Conservation (phyloP, 2,888 invertebrate species). For the Sphaerophoria rueppellii region DNA sequence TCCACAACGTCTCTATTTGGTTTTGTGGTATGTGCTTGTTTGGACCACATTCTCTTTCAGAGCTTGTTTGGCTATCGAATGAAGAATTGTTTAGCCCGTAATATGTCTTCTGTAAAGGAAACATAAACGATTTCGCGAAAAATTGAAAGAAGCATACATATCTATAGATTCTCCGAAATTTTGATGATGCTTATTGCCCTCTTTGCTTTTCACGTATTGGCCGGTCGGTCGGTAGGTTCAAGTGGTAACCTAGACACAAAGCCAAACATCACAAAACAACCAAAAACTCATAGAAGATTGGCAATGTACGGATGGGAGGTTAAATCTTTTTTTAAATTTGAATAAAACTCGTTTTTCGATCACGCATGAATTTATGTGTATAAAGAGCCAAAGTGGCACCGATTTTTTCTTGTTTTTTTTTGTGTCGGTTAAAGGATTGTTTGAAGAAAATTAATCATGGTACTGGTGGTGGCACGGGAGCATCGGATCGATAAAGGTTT, state of each 20-base stretch:
- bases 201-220: background rate
- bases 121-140: constrained; percentile 42
- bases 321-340: constrained; percentile 57
- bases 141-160: constrained; percentile 4
- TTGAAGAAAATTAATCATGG: constrained; percentile 24
- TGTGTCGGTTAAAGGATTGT: background rate
- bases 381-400: constrained; percentile 38
- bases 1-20: background rate
- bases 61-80: constrained; percentile 59
- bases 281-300: constrained; percentile 33
- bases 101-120: constrained; percentile 47
- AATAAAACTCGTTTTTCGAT: constrained; percentile 62
- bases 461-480: constrained; percentile 40
- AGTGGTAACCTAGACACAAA: constrained; percentile 14
- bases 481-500: constrained; percentile 58
- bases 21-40: constrained; percentile 10
- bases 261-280: constrained; percentile 31
- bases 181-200: constrained; percentile 30
- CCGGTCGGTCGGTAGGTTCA: constrained; percentile 29
- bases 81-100: constrained; percentile 42
- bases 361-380: constrained; percentile 34
- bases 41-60: constrained; percentile 64
- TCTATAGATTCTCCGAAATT: constrained; percentile 21
- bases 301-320: constrained; percentile 1
- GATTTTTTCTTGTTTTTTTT: constrained; percentile 1